A percentile compares a stretch with the other conserved stretches of the same genome.
Evolutionary conservation across 2,797 vertebrate genomes (phyloP).

Genomic region (Falco biarmicus): DNA sequence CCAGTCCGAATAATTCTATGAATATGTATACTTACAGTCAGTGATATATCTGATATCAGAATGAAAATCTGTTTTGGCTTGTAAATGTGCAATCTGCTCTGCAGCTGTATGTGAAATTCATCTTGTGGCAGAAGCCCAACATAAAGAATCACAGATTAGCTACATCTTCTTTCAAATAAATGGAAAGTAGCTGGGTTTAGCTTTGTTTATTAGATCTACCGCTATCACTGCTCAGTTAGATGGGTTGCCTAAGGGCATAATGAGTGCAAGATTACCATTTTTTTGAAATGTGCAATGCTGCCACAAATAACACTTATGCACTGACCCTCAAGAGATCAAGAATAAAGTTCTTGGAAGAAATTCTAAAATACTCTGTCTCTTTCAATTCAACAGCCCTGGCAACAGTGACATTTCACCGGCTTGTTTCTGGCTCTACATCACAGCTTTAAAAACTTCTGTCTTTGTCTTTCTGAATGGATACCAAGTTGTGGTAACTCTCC

Average conservation of each 20-base stretch:
- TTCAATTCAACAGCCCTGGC: background rate
- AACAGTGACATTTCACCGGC: background rate
- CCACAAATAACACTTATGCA: background rate
- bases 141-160: conserved; percentile 48
- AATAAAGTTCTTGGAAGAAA: conserved; percentile 1
- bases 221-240: background rate
- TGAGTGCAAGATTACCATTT: conserved; percentile 9
- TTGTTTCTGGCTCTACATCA: background rate
- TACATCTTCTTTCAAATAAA: conserved; percentile 39
- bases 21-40: background rate
- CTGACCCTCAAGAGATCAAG: background rate
- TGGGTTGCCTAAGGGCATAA: conserved; percentile 17
- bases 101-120: conserved; percentile 40
- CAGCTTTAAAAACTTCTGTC: background rate
- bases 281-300: background rate
- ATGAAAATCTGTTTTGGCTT: conserved; percentile 15
- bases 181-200: conserved; percentile 16
- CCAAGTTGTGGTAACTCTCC: background rate
- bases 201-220: conserved; percentile 44
- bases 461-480: background rate
- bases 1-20: background rate
- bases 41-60: background rate
- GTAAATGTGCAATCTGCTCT: conserved; percentile 7
- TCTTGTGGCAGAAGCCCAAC: conserved; percentile 35
- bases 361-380: background rate